phyloP scores from a whole-genome alignment of 2,888 invertebrate species.

The Mythimna vitellina region DNA sequence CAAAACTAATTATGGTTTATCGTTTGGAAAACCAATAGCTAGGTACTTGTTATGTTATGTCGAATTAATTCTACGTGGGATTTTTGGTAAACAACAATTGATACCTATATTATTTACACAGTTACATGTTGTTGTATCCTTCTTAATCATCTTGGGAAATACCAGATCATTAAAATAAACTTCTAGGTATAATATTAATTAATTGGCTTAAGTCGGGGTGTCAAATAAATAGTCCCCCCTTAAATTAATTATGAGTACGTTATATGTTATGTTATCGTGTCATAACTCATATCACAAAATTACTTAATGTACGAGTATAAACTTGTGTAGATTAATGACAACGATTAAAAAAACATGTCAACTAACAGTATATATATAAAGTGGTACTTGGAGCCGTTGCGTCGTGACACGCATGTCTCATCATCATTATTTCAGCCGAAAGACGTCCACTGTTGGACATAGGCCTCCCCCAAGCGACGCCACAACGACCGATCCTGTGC shows the following conservation, averaged over 20 bases:
- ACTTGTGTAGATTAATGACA: constrained; percentile 47
- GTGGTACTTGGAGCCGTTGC: constrained; percentile 1
- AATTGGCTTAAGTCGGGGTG: constrained; percentile 13
- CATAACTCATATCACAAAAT: constrained; percentile 38
- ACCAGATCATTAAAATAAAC: constrained; percentile 30
- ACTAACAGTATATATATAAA: constrained; percentile 39
- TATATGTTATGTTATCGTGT: constrained; percentile 29
- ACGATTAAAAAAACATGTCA: constrained; percentile 47
- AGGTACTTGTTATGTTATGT: background rate
- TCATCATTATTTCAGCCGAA: no score
- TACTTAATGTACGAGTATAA: constrained; percentile 42
- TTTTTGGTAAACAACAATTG: constrained; percentile 15
- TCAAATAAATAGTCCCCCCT: constrained; percentile 9
- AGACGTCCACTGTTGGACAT: no score
- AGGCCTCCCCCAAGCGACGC: no score
- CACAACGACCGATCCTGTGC: no score
- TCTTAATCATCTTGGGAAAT: constrained; percentile 20
- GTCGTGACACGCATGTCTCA: background rate
- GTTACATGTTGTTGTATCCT: constrained; percentile 13
- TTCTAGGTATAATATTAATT: constrained; percentile 10
- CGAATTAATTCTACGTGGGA: constrained; percentile 1
- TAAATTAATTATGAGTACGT: constrained; percentile 24
- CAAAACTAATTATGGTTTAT: constrained; percentile 2
- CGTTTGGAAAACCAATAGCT: constrained; percentile 5
- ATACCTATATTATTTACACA: constrained; percentile 7